These are phyloP conservation scores for Dromaius novaehollandiae DNA, from an alignment of 2,113 vertebrate species.

Conservation along the genomic window DNA sequence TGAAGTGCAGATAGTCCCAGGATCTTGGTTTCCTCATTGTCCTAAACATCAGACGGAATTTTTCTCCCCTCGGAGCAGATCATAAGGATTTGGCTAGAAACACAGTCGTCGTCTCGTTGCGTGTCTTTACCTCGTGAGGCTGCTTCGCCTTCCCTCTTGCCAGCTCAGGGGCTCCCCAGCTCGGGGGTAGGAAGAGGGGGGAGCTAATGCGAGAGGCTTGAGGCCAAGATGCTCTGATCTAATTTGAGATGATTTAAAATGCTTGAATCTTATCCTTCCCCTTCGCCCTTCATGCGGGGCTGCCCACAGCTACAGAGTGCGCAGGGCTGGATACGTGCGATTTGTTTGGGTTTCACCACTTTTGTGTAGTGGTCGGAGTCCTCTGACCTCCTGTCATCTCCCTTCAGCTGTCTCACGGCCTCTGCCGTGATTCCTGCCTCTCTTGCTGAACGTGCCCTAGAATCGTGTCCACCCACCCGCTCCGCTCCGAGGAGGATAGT, in stretches of 20 bases:
- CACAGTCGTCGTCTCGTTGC: background rate
- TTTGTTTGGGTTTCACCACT: background rate
- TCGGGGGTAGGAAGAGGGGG: background rate
- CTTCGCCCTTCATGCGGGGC: background rate
- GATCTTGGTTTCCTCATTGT: background rate
- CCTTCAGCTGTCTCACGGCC: background rate
- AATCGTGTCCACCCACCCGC: background rate
- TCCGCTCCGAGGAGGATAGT: background rate
- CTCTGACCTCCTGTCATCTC: background rate
- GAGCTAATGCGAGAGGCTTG: background rate
- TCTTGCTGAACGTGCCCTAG: background rate
- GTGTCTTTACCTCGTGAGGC: background rate
- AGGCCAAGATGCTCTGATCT: background rate
- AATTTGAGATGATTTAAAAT: rapidly evolving
- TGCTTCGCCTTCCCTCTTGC: background rate
- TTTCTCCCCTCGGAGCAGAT: background rate
- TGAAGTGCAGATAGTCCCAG: background rate
- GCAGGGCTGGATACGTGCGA: background rate
- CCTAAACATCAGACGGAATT: background rate
- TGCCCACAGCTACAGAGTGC: background rate
- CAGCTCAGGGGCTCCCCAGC: background rate
- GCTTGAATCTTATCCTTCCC: background rate
- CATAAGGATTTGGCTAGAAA: background rate
- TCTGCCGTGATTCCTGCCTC: background rate
- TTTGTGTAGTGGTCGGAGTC: rapidly evolving